These are phyloP conservation scores for Thecophora atra DNA, from an alignment of 2,888 invertebrate genomes.

Conservation along the genomic window DNA sequence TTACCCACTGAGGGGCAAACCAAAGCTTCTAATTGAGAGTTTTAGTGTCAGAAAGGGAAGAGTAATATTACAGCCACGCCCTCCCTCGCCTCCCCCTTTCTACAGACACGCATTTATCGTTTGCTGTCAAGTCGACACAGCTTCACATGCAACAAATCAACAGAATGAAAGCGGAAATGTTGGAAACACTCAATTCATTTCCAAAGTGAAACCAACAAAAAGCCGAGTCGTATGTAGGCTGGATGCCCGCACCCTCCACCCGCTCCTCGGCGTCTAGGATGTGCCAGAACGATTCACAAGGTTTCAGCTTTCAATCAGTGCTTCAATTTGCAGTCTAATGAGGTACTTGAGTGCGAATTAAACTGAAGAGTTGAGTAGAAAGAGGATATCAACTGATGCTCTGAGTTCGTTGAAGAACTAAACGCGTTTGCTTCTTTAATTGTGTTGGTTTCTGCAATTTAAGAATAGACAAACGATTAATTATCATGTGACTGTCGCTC, in stretches of 20 bases:
- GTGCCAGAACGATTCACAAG: neutral
- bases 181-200: neutral
- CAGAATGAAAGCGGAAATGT: neutral
- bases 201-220: neutral
- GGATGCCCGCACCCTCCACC: neutral
- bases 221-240: neutral
- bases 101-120: neutral
- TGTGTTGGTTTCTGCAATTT: no score
- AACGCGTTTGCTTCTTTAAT: no score
- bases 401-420: no score
- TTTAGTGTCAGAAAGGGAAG: no score
- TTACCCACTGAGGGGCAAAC: slow-evolving; percentile 11
- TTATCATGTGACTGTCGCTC: no score
- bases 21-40: slow-evolving; percentile 23
- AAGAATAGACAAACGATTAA: no score
- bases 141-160: neutral
- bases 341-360: slow-evolving; percentile 12
- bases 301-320: slow-evolving; percentile 2
- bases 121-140: neutral
- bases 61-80: neutral
- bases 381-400: no score
- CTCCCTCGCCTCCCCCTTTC: neutral
- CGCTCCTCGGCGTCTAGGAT: neutral
- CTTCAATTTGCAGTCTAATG: slow-evolving; percentile 18
- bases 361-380: neutral